Evolutionary conservation across 2,113 vertebrate genomes (phyloP).

Genomic region (Apaloderma vittatum): DNA sequence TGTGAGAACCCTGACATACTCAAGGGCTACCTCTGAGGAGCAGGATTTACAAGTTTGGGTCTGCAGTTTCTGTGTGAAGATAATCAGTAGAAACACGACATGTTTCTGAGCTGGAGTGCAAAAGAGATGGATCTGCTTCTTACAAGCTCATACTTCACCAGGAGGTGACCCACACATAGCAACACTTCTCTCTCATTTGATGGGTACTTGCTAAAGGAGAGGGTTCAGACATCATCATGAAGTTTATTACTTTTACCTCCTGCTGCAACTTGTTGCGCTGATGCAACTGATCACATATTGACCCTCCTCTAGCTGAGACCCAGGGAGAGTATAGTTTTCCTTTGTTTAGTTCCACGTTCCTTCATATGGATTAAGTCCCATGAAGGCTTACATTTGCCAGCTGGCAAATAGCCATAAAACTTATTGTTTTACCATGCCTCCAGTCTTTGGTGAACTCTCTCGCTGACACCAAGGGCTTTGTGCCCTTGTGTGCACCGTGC

Average conservation of each 20-base stretch:
- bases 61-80: background rate
- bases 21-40: background rate
- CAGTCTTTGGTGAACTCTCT: background rate
- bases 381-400: background rate
- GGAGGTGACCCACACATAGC: background rate
- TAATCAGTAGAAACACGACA: background rate
- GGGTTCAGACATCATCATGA: background rate
- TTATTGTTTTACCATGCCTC: background rate
- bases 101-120: accelerated
- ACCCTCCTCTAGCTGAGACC: background rate
- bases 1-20: background rate
- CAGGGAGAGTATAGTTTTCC: background rate
- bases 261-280: background rate
- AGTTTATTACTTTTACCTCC: background rate
- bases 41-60: background rate
- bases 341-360: background rate
- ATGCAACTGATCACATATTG: background rate
- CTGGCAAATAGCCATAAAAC: background rate
- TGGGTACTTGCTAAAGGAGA: background rate
- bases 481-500: background rate
- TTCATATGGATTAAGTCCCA: background rate
- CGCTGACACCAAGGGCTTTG: background rate
- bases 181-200: background rate
- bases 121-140: background rate
- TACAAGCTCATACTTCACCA: background rate